These are phyloP conservation scores for Trematomus loennbergii DNA, from an alignment of 2,113 vertebrate species.

Conservation along the genomic window DNA sequence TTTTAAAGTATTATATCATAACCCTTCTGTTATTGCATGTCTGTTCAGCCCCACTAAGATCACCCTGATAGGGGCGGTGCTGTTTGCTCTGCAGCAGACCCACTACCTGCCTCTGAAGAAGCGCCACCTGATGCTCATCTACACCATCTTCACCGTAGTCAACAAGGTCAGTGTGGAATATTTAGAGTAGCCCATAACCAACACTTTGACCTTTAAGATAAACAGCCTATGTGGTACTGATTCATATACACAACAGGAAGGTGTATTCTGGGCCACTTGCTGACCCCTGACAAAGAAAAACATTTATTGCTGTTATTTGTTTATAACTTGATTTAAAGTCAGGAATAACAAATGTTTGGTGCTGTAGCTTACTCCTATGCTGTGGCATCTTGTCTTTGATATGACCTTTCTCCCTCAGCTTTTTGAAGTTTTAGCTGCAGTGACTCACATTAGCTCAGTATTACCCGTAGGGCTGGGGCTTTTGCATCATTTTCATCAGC, in stretches of 20 bases:
- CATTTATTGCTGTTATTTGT: not conserved
- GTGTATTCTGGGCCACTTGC: not conserved
- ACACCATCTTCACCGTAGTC: slow-evolving; percentile 89
- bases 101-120: slow-evolving; percentile 87
- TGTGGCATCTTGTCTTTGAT: slow-evolving; percentile 53
- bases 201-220: slow-evolving; percentile 1
- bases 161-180: slow-evolving; percentile 87
- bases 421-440: slow-evolving; percentile 64
- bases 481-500: slow-evolving; percentile 85
- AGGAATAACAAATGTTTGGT: slow-evolving; percentile 18
- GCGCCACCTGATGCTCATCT: slow-evolving; percentile 92
- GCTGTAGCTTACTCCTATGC: slow-evolving; percentile 25
- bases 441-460: slow-evolving; percentile 75
- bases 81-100: slow-evolving; percentile 92
- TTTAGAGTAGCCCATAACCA: not conserved
- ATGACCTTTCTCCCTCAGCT: slow-evolving; percentile 63
- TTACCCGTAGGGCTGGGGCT: slow-evolving; percentile 72
- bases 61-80: slow-evolving; percentile 91
- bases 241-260: not conserved
- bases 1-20: not conserved
- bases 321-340: slow-evolving; percentile 5
- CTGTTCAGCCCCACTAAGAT: slow-evolving; percentile 90
- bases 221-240: not conserved
- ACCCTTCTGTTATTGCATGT: slow-evolving; percentile 1
- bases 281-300: not conserved